These are phyloP conservation scores for Trachelus troglodyta DNA, from an alignment of 2,888 invertebrate species.

Conservation along the genomic window DNA sequence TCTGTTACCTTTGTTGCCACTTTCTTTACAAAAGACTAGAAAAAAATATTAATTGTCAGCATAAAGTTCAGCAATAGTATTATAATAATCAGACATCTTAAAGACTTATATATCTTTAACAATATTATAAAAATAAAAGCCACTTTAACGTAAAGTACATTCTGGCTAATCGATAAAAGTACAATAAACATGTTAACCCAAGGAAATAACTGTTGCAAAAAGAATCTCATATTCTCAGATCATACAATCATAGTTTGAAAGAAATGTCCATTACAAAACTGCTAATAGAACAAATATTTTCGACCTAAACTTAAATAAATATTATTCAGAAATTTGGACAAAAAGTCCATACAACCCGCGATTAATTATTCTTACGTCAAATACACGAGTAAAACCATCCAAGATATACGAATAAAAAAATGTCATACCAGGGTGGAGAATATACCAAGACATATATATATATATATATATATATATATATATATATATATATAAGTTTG, in stretches of 20 bases:
- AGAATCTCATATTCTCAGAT: background rate
- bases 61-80: background rate
- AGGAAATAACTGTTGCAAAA: background rate
- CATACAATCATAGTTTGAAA: background rate
- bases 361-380: background rate
- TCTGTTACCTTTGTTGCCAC: constrained; percentile 74
- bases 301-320: background rate
- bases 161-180: background rate
- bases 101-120: constrained; percentile 6
- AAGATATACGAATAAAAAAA: background rate
- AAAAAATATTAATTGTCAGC: constrained; percentile 22
- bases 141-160: background rate
- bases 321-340: background rate
- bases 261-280: background rate
- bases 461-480: too few species aligned
- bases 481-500: background rate
- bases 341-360: background rate
- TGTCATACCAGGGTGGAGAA: background rate
- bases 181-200: background rate
- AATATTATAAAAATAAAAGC: background rate
- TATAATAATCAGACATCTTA: background rate
- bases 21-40: constrained; percentile 78
- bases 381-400: background rate
- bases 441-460: background rate
- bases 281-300: background rate